Evolutionary conservation across 2,888 invertebrate genomes (phyloP), one percentile per base, ranked within the genome.

Genomic region (Mesopsocus fuscifrons): DNA sequence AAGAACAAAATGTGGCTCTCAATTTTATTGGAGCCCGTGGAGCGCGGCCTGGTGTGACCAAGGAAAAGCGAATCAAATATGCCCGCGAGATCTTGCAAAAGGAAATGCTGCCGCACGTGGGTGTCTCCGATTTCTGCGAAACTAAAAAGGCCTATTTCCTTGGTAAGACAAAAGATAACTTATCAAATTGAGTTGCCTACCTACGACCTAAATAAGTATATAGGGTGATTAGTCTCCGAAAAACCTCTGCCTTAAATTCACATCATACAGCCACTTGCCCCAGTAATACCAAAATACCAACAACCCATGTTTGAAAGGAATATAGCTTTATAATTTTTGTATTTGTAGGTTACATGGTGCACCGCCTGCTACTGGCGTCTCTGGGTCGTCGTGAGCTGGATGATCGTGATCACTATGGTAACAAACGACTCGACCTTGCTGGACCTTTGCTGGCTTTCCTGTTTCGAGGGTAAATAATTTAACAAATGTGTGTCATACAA

Each of bases 341-440:
- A 44, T 56, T 54, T 49, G 52, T 46, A 51, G 72, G 72, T 2
- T 99, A 99, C 59, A 99, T 99, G 98, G 98, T 99, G 1, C 97
- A 99, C 60, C 74, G 98, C 50, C 64, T 99, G 46, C 64, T 99
- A 42, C 64, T 97, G 48, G 97, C 97, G 41, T 83, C 97, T 11
- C 66, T 98, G 46, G 92, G 92, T 47, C 71, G 98, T n/a, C 70
- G 97, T 49, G 97, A 98, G 63, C 68, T 97, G 34, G 98, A 99
- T 63, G 98, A 99, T 69, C 76, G 98, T 58, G 98, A 99, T 95
- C 98, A 99, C 62, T 97, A 98, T 61, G 98, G 98, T 33, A 97
- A 99, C 63, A 99, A 99, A 61, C 73, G 98, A 52, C 67, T 99
- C 44, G 98, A 99, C 66, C 67, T 99, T 47, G 98, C 98, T 51